phyloP scores from a whole-genome alignment of 2,113 vertebrate species.

The Tamias sibiricus region DNA sequence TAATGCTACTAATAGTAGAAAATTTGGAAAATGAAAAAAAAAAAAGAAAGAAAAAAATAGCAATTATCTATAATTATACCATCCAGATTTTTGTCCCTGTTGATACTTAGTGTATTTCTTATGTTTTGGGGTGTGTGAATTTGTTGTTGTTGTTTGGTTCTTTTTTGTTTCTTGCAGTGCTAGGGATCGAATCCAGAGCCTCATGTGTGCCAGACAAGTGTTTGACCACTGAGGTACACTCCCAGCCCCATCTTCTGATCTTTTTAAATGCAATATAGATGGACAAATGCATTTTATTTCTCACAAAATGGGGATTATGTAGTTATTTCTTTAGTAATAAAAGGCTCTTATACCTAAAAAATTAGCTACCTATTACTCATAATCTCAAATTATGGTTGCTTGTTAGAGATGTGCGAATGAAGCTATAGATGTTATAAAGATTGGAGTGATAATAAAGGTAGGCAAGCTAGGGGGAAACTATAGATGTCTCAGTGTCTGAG shows the following conservation, averaged over 20 bases:
- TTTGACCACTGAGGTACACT: too few species aligned
- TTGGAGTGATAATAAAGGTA: neutral
- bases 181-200: too few species aligned
- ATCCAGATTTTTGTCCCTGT: neutral
- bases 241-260: neutral
- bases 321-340: neutral
- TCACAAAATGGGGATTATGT: neutral
- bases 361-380: slow-evolving; percentile 1
- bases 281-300: neutral
- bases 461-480: neutral
- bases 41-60: neutral
- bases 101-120: neutral
- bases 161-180: too few species aligned
- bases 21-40: neutral
- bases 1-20: neutral
- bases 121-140: too few species aligned
- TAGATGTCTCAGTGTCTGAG: neutral
- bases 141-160: too few species aligned
- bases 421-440: neutral
- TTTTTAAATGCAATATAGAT: neutral
- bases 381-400: neutral
- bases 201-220: too few species aligned
- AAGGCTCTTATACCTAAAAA: neutral
- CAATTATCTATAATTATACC: neutral
- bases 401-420: neutral